A percentile compares a stretch with the other conserved stretches of the same genome.
Conservation (phyloP, 2,888 invertebrate species). For the Torymus aiolomorphi region DNA sequence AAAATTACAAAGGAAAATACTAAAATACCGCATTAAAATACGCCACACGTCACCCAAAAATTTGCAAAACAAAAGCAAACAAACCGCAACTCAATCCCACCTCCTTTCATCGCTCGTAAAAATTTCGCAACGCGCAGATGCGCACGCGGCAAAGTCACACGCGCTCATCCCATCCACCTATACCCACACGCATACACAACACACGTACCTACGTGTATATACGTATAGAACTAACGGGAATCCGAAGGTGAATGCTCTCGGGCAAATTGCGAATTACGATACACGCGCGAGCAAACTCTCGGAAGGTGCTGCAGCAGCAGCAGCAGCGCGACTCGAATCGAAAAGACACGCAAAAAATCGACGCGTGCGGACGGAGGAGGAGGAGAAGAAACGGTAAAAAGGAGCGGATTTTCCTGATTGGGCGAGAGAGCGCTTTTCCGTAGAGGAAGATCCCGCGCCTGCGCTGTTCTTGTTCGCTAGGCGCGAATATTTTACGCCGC, state of each 20-base stretch:
- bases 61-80: too few relatives aligned
- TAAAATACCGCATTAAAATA: too few relatives aligned
- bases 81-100: too few relatives aligned
- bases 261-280: constrained; percentile 73
- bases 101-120: neutral
- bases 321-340: constrained; percentile 27
- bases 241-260: constrained; percentile 75
- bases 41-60: too few relatives aligned
- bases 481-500: constrained; percentile 16
- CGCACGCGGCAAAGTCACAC: too few relatives aligned
- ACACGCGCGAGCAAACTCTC: constrained; percentile 51
- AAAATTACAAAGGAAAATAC: too few relatives aligned
- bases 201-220: neutral
- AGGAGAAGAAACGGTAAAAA: constrained; percentile 15
- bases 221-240: constrained; percentile 68
- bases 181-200: neutral
- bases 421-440: constrained; percentile 14
- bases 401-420: constrained; percentile 39
- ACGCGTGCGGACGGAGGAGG: neutral
- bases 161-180: too few relatives aligned
- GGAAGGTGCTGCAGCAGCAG: neutral
- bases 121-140: constrained; percentile 26
- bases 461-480: constrained; percentile 27
- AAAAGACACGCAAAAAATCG: neutral
- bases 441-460: too few relatives aligned